Evolutionary conservation across 1,140 invertebrate species (phyloP).

Genomic region (Megalopta genalis): DNA sequence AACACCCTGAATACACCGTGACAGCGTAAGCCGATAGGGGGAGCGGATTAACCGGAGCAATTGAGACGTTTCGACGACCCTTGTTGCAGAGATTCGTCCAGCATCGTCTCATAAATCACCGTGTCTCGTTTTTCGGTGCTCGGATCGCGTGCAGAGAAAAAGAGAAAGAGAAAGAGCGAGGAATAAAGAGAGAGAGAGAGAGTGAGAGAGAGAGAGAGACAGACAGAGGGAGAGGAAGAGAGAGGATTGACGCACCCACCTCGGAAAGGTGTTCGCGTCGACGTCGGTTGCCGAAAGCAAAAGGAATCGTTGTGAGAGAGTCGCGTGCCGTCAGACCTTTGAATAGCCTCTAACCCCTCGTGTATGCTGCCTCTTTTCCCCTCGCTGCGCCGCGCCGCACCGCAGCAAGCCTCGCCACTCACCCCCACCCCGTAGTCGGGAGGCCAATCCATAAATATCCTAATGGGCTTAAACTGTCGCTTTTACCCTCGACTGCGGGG

Average conservation of each 20-base stretch:
- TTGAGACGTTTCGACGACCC: slow-evolving; percentile 57
- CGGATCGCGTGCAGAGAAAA: slow-evolving; percentile 1
- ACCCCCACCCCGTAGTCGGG: slow-evolving; percentile 13
- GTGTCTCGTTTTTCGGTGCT: slow-evolving; percentile 46
- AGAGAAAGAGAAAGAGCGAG: neutral
- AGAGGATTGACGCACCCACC: slow-evolving; percentile 49
- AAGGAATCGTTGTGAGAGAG: slow-evolving; percentile 28
- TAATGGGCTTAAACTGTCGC: slow-evolving; percentile 76
- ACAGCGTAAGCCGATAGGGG: neutral
- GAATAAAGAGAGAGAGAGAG: too few relatives aligned
- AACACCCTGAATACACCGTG: too few relatives aligned
- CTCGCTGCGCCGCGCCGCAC: neutral
- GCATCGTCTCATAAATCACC: slow-evolving; percentile 57
- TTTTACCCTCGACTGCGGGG: slow-evolving; percentile 61
- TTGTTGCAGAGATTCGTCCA: slow-evolving; percentile 49
- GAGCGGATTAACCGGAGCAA: slow-evolving; percentile 15
- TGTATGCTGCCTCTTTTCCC: slow-evolving; percentile 2
- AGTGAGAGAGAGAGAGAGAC: too few relatives aligned
- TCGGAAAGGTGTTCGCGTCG: slow-evolving; percentile 57
- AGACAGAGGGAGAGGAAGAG: too few relatives aligned
- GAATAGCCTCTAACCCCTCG: slow-evolving; percentile 56
- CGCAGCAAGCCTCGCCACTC: neutral
- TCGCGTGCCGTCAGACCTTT: slow-evolving; percentile 60
- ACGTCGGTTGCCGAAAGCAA: slow-evolving; percentile 14
- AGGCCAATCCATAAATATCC: slow-evolving; percentile 73